Evolutionary conservation across 2,888 invertebrate species (phyloP), one percentile per base, ranked within the genome.

Genomic region (Hypomecis atomaria): DNA sequence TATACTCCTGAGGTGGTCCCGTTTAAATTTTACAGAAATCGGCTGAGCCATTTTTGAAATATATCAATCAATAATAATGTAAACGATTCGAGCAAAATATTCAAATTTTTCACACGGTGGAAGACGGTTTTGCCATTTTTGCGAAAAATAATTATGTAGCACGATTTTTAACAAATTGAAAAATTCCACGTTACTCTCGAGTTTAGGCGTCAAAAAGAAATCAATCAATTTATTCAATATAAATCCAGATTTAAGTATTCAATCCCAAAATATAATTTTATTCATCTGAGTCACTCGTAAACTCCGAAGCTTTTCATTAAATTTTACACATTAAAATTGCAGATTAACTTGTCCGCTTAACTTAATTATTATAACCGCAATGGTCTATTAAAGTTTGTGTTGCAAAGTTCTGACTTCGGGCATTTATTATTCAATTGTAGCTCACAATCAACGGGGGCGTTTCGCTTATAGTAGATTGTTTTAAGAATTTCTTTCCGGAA

Each of bases 301-400:
- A 48, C 42, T 48, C 48, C n/a, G 45, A n/a, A 33, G 43, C 67
- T 62, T 48, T 68, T 70, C 52, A 66, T 67, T 69, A 61, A 66
- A 62, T 64, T 67, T 50, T 61, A 61, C 64, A 65, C 60, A 69
- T 67, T 68, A 57, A 68, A 74, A 72, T 72, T 69, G 77, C 72
- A 75, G 70, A 75, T 72, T 71, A 69, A 67, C 76, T 63, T 71
- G 67, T 71, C 62, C 66, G 34, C 11, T 71, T 64, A 67, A 70
- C 69, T 69, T 44, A 66, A 71, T 77, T 62, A 67, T 56, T 59
- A 72, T 38, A 45, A 5, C 65, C 59, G 56, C 60, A 68, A 66
- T 65, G 56, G 59, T 66, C 66, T 67, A 66, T 69, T 66, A 58
- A 63, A 64, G 53, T 72, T 74, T 65, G 56, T 67, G 64, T 60